Evolutionary conservation across 2,797 vertebrate genomes (phyloP), one percentile per base, ranked within the genome.

Genomic region (Melanotaenia boesemani): DNA sequence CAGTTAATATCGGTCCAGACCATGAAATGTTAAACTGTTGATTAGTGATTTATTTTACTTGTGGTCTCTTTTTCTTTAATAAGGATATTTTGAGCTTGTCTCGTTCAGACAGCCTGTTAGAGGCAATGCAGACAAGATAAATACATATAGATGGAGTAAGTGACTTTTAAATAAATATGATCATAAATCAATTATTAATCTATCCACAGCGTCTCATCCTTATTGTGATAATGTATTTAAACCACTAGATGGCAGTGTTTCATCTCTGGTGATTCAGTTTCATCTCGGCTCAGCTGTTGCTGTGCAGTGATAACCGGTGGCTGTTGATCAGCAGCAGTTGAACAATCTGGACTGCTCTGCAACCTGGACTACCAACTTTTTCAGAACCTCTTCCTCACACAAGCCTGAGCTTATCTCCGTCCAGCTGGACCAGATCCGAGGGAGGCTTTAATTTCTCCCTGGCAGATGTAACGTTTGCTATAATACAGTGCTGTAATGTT

Each of bases 201-300:
- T 41, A 46, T 6, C 46, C 2, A 22, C 28, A 2, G 22, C 0
- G 34, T 63, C 10, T 58, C 24, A 28, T 20, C 13, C 0, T 2
- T 9, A 37, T 41, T 89, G 92, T 84, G 74, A 86, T 86, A 22
- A 68, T 63, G 16, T 6, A 11, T 5, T 7, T 61, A 64, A 0
- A 78, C 32, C 94, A 93, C 89, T 90, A 93, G 94, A 70, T 91
- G 94, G 88, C 92, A 93, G 83, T 91, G 75, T 87, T 91, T 83
- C 30, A 0, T 60, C 46, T 63, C 11, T 9, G 36, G 52, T 72
- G 77, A 67, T 60, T 82, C 74, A 74, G 73, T 39, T 63, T 68
- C 62, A 61, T 56, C 70, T 79, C 52, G 34, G 63, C 84, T 86
- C 85, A 88, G 88, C 86, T 87, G 88, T 80, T 85, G 18, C 63